Percentiles rank a stretch among this genome's conserved stretches.
These are phyloP conservation scores for Sinopyrophorus schimmeli DNA, from an alignment of 2,888 invertebrate species.

Conservation along the genomic window DNA sequence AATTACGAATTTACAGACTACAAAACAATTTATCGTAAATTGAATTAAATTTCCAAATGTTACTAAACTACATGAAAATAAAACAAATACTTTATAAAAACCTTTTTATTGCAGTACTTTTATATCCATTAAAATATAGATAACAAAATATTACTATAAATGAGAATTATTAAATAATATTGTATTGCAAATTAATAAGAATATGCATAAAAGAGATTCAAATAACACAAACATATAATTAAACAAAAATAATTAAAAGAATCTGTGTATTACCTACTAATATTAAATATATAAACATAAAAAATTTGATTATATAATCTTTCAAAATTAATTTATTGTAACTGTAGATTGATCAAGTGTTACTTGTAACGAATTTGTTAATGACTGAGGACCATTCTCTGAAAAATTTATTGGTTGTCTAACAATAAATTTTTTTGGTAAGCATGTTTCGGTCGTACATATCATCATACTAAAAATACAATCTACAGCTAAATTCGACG, in stretches of 20 bases:
- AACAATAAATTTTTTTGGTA: constrained; percentile 49
- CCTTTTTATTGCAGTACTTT: no score
- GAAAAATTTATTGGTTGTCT: constrained; percentile 40
- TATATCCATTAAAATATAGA: no score
- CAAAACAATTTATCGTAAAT: no score
- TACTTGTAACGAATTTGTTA: constrained; percentile 25
- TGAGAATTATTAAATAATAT: no score
- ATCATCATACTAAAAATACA: constrained; percentile 48
- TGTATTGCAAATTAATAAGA: no score
- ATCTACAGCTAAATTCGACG: constrained; percentile 38
- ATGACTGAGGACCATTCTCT: constrained; percentile 27
- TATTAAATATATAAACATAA: background rate
- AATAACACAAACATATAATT: no score
- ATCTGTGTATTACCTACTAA: background rate
- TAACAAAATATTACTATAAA: no score
- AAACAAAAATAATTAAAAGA: background rate
- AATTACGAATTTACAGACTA: no score
- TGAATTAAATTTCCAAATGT: no score
- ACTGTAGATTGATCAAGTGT: constrained; percentile 32
- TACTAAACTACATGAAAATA: no score
- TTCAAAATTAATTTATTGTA: background rate
- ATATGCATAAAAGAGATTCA: no score
- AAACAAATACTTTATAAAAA: no score
- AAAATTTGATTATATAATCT: background rate
- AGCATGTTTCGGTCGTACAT: constrained; percentile 49